Base-by-base conservation (phyloP, 2,797 vertebrate species). In the Galagoides demidoff region DNA sequence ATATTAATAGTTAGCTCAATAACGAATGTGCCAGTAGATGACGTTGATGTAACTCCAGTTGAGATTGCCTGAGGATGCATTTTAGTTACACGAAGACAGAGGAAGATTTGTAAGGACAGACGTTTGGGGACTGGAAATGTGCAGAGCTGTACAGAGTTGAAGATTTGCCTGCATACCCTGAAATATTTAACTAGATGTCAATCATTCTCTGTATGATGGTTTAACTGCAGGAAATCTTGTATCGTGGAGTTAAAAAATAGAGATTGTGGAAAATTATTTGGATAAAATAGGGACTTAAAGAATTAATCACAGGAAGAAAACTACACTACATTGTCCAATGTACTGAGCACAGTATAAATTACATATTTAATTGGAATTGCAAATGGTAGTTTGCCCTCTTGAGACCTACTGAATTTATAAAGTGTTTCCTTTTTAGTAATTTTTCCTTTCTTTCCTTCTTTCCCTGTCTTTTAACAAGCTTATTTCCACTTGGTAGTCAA, bases 251-350 rank as follows among this genome's bases (percentile, higher is more conserved):
- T 59, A 34, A 85, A 34, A 85, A 93, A 10, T 59, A 88, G 23
- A 92, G 79, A 64, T 45, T 71, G 19, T 22, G 11, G 31, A 59
- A 86, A 68, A 49, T 76, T 52, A 39, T 34, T 63, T 81, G 27
- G 55, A 84, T 78, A 95, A 85, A 59, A 92, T 59, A 64, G 49
- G 87, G 20, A 57, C 14, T 39, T 79, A n/a, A 85, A 66, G 19
- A 90, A 59, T 82, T 76, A 31, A 59, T 77, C 68, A 77, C 59
- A 90, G 34, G 43, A 25, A 83, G 43, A 45, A 76, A 92, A 94
- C 66, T 6, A 76, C 11, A 43, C 9, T 20, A 70, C 3, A 11
- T 2, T 61, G 23, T 70, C n/a, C 93, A 55, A 31, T 55, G 13
- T 86, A 52, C 25, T 81, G 37, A 68, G 55, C 13, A 55, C n/a